Evolutionary conservation across 2,888 invertebrate genomes (phyloP).

Genomic region (Trissonchulus sp.): DNA sequence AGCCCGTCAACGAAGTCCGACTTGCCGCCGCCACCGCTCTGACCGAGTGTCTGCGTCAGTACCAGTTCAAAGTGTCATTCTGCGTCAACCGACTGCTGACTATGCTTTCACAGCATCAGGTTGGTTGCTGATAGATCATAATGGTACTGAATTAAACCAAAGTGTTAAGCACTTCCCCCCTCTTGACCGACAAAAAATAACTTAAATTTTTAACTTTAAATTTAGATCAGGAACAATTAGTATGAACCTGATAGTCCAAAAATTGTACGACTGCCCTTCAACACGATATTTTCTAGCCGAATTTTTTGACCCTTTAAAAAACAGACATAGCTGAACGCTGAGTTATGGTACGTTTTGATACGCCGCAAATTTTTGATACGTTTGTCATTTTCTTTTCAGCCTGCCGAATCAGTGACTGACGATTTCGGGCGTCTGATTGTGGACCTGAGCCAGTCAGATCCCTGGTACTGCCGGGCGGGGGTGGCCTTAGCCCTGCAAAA

Average conservation of each 20-base stretch:
- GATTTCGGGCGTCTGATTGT: slow-evolving; percentile 77
- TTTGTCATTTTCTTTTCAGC: slow-evolving; percentile 40
- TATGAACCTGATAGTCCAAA: too few species aligned
- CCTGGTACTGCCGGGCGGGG: slow-evolving; percentile 82
- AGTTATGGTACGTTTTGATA: too few species aligned
- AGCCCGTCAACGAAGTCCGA: slow-evolving; percentile 74
- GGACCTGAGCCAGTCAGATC: slow-evolving; percentile 70
- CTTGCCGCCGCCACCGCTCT: slow-evolving; percentile 74
- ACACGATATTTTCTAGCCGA: too few species aligned
- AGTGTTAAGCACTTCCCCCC: background rate
- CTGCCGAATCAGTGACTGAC: slow-evolving; percentile 62
- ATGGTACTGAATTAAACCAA: background rate
- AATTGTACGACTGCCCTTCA: too few species aligned
- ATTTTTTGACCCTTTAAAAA: too few species aligned
- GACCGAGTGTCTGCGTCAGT: slow-evolving; percentile 62
- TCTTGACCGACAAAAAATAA: background rate
- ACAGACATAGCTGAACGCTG: too few species aligned
- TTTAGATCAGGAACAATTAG: too few species aligned
- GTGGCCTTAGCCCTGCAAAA: slow-evolving; percentile 74
- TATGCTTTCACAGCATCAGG: slow-evolving; percentile 64
- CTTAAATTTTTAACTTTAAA: background rate
- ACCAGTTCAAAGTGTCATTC: slow-evolving; percentile 58
- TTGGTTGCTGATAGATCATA: background rate
- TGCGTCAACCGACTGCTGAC: slow-evolving; percentile 65
- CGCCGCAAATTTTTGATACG: background rate